Evolutionary conservation across 2,113 vertebrate genomes (phyloP).

Genomic region (Porphyrio hochstetteri): DNA sequence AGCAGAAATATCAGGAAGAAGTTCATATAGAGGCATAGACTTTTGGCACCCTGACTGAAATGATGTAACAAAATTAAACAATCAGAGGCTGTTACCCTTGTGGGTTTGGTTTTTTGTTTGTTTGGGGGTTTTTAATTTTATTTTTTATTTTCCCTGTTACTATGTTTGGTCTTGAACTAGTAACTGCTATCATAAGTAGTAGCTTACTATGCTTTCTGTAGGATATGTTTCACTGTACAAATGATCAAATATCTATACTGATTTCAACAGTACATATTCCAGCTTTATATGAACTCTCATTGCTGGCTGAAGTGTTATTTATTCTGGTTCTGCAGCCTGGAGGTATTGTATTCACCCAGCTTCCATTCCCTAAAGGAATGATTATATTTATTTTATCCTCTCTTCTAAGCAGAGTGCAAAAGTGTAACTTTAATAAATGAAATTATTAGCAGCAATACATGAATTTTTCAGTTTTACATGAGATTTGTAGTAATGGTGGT

Average conservation of each 20-base stretch:
- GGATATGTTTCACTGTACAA: background rate
- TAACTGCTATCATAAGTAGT: background rate
- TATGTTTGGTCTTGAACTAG: background rate
- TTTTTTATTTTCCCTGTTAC: background rate
- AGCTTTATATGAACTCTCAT: background rate
- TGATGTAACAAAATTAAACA: background rate
- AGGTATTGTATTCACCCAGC: background rate
- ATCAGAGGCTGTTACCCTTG: background rate
- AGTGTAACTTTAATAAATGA: background rate
- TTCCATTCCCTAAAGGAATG: background rate
- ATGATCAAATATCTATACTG: background rate
- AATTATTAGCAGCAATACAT: background rate
- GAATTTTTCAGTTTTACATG: conserved; percentile 31
- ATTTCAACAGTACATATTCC: background rate
- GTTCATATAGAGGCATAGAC: background rate
- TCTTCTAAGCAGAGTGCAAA: background rate
- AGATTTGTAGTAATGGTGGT: background rate
- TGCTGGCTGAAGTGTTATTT: background rate
- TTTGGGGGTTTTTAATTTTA: too few relatives aligned
- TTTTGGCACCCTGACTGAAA: background rate
- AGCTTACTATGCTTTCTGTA: background rate
- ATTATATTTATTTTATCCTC: background rate
- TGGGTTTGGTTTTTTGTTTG: too few relatives aligned
- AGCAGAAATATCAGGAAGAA: background rate
- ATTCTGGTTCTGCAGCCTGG: background rate